Evolutionary conservation across 1,140 invertebrate species (phyloP), one percentile per base, ranked within the genome.

Genomic region (Drosophila azteca): DNA sequence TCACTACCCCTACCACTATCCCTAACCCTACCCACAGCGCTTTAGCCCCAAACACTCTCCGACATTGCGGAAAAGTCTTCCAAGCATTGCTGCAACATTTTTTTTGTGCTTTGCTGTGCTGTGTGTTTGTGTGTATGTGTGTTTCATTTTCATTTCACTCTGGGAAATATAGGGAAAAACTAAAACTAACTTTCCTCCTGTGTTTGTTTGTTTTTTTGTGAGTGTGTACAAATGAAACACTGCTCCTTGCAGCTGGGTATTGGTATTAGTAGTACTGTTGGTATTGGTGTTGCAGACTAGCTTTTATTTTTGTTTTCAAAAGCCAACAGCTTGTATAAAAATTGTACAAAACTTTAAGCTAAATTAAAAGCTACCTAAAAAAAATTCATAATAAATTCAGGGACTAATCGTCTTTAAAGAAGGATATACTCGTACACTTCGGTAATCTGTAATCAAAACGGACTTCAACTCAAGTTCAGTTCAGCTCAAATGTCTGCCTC

Each of bases 21-120:
- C 20, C 29, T 17, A 29, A 9, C 41, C 13, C 9, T 48, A 11
- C 2, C 31, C 24, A 5, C n/a, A 53, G n/a, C 50, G 45, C 44
- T 39, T 5, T 39, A 39, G 35, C 35, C 11, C 11, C 60, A 53
- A 82, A 83, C 75, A 70, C 75, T 76, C 71, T 54, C 76, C 61
- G 70, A 84, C 71, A 75, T 79, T 79, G 80, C 67, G 77, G 45
- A 75, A 80, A 84, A 76, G 76, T 77, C 81, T 58, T 48, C 44
- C 59, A 61, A 65, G 44, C 55, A 63, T 64, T 66, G 41, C 62
- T 60, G 50, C 35, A 62, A 22, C 54, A 66, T 70, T 79, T 58
- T 61, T 52, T 57, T 75, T 35, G 58, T 20, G 17, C 17, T 20
- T 0, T 20, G 17, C 17, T 20, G 17, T 20, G 17, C 17, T 20